Percentiles rank a stretch among this genome's conserved stretches.
Evolutionary conservation across 2,888 invertebrate species (phyloP).

Genomic region (Calliscelio sp.): DNA sequence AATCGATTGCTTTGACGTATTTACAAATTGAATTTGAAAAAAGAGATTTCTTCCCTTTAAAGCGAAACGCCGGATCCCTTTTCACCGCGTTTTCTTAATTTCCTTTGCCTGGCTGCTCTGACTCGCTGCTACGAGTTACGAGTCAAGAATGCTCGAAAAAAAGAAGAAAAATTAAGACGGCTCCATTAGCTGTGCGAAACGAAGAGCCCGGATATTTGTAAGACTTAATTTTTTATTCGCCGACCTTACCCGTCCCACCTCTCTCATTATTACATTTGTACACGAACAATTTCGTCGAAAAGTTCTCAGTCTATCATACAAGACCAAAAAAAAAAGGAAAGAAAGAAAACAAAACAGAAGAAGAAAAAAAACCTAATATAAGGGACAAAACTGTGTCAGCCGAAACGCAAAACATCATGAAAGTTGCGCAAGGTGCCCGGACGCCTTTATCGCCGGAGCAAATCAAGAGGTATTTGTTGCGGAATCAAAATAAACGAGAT

Average conservation of each 20-base stretch:
- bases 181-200: slow-evolving; percentile 59
- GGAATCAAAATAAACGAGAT: slow-evolving; percentile 67
- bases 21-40: slow-evolving; percentile 37
- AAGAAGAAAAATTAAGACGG: slow-evolving; percentile 62
- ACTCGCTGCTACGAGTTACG: slow-evolving; percentile 26
- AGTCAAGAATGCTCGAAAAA: slow-evolving; percentile 56
- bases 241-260: slow-evolving; percentile 19
- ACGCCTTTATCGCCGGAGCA: slow-evolving; percentile 40
- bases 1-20: slow-evolving; percentile 23
- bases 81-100: slow-evolving; percentile 46
- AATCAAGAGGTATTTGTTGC: slow-evolving; percentile 63
- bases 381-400: slow-evolving; percentile 21
- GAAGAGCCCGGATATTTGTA: slow-evolving; percentile 60
- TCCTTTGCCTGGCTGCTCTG: slow-evolving; percentile 45
- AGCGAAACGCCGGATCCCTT: slow-evolving; percentile 41
- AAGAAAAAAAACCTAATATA: not conserved
- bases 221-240: slow-evolving; percentile 65
- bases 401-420: slow-evolving; percentile 3
- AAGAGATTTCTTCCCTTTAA: slow-evolving; percentile 13
- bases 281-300: slow-evolving; percentile 51
- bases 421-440: slow-evolving; percentile 39
- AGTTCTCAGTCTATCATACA: slow-evolving; percentile 37
- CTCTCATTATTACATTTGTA: slow-evolving; percentile 64
- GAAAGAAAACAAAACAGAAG: not conserved
- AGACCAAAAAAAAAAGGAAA: no score